phyloP scores from a whole-genome alignment of 2,113 vertebrate species.

The Cyphomyrus plagiostoma region DNA sequence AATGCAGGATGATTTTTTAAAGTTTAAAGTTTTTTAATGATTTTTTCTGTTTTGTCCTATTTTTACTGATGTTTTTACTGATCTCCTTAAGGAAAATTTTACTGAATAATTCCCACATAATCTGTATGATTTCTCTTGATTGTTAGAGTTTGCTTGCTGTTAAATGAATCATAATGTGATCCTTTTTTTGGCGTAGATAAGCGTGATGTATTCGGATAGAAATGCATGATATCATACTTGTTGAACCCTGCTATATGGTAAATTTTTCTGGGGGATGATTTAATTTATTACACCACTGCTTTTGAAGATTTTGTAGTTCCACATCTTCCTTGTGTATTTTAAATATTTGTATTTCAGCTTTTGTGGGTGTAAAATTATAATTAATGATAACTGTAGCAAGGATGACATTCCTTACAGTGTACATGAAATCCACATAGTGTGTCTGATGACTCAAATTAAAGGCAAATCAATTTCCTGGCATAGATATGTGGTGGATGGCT shows the following conservation, averaged over 20 bases:
- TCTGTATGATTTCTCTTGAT: neutral
- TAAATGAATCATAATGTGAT: neutral
- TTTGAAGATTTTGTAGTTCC: neutral
- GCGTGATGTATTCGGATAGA: neutral
- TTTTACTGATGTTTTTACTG: neutral
- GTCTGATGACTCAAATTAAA: neutral
- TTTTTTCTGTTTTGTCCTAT: neutral
- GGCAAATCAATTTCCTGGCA: neutral
- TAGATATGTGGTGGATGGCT: neutral
- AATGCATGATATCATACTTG: constrained; percentile 6
- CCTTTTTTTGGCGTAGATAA: neutral
- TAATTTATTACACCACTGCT: neutral
- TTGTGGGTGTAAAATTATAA: neutral
- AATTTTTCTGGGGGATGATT: neutral
- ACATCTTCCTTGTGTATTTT: neutral
- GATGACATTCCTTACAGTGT: neutral
- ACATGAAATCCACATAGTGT: neutral
- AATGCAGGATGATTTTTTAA: neutral
- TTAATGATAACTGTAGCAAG: neutral
- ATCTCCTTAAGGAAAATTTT: neutral
- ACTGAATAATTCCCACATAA: neutral
- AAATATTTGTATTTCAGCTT: neutral
- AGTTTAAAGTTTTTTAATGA: too few species aligned
- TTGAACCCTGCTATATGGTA: neutral
- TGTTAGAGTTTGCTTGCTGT: neutral